Conservation (phyloP, 2,797 vertebrate genomes). For the Girardinus metallicus region DNA sequence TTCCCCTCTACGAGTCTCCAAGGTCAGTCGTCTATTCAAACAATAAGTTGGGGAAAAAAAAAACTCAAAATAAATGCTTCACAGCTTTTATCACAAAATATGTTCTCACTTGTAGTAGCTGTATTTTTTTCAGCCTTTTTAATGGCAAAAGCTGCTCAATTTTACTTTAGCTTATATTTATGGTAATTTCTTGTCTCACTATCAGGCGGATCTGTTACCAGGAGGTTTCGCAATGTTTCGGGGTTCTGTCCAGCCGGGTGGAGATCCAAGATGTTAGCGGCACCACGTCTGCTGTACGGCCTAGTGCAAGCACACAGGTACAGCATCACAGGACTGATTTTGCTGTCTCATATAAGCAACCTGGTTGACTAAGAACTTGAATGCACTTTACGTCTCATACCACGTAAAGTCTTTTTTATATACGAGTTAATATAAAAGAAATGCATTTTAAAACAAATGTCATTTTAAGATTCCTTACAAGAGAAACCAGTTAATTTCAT, state of each 20-base stretch:
- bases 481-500: neutral
- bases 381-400: neutral
- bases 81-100: constrained; percentile 8
- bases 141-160: neutral
- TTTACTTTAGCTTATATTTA: constrained; percentile 3
- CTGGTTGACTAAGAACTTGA: neutral
- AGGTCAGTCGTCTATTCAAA: constrained; percentile 80
- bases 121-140: neutral
- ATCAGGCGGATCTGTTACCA: constrained; percentile 97
- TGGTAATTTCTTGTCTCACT: neutral
- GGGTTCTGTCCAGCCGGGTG: constrained; percentile 94
- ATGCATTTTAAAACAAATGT: neutral
- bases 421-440: neutral
- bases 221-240: constrained; percentile 97
- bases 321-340: neutral
- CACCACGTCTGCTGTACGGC: constrained; percentile 90
- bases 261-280: constrained; percentile 97
- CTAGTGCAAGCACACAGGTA: constrained; percentile 99
- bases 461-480: neutral
- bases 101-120: constrained; percentile 12
- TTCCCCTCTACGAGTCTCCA: constrained; percentile 95
- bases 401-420: too few relatives aligned
- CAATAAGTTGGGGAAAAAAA: neutral
- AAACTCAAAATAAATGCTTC: constrained; percentile 3
- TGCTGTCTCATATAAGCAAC: constrained; percentile 21